phyloP scores from a whole-genome alignment of 2,113 vertebrate species.

The Typhlomys cinereus region DNA sequence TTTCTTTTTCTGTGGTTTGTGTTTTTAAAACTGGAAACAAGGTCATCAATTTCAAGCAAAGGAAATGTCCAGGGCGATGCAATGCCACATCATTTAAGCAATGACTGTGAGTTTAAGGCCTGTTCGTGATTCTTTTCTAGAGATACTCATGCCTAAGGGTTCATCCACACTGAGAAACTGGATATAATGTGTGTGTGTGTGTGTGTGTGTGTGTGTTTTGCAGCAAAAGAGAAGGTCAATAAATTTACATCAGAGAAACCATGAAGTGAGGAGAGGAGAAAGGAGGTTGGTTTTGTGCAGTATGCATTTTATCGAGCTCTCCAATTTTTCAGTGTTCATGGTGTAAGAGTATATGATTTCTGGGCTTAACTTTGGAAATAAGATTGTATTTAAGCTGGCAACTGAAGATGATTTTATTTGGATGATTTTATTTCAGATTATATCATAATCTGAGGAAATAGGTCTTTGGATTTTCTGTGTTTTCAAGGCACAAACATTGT shows the following conservation, averaged over 20 bases:
- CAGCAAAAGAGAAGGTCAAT: neutral
- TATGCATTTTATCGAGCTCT: neutral
- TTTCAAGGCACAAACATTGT: slow-evolving; percentile 7
- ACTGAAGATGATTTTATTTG: neutral
- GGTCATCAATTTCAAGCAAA: neutral
- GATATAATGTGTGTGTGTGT: too few species aligned
- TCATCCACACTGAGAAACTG: neutral
- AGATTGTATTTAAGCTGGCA: neutral
- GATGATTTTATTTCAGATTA: neutral
- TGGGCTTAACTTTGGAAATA: neutral
- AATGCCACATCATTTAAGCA: neutral
- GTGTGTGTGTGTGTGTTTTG: neutral
- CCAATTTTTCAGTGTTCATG: neutral
- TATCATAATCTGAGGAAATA: neutral
- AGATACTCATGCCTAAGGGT: neutral
- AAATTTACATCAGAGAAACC: neutral
- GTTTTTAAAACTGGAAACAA: neutral
- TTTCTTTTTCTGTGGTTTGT: slow-evolving; percentile 15
- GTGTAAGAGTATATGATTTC: neutral
- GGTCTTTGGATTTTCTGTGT: neutral
- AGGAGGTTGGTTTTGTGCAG: neutral
- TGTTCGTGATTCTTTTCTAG: neutral
- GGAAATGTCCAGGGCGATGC: neutral
- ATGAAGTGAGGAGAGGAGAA: neutral
- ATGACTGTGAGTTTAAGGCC: slow-evolving; percentile 13